Percentiles rank a stretch among this genome's conserved stretches.
phyloP scores from a whole-genome alignment of 1,140 invertebrate genomes.

The Panagrolaimus sp. region DNA sequence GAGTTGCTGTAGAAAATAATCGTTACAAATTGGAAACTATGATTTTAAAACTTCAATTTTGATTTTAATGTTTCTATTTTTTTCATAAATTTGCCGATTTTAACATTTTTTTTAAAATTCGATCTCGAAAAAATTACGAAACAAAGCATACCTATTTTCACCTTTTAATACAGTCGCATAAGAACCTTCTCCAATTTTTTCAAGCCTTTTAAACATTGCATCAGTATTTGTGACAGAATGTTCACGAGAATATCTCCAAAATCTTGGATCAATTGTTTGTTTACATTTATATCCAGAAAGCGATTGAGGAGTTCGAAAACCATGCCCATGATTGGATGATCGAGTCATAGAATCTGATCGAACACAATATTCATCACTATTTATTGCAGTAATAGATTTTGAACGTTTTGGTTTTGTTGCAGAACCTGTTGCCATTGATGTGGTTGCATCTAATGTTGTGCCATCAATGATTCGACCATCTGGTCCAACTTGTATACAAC shows the following conservation, averaged over 20 bases:
- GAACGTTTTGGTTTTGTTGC: constrained; percentile 27
- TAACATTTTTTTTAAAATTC: background rate
- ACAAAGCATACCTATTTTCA: constrained; percentile 76
- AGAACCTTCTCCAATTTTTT: constrained; percentile 93
- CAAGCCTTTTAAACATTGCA: constrained; percentile 76
- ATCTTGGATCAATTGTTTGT: constrained; percentile 22
- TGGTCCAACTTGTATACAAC: background rate
- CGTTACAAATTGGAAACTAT: too few relatives aligned
- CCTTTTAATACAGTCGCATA: constrained; percentile 98
- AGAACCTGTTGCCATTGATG: background rate
- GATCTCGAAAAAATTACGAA: background rate
- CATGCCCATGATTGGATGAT: background rate
- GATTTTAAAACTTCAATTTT: too few relatives aligned
- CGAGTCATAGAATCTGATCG: constrained; percentile 5
- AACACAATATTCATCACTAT: constrained; percentile 7
- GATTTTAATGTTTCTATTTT: too few relatives aligned
- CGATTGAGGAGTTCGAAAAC: constrained; percentile 28
- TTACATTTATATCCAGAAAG: constrained; percentile 19
- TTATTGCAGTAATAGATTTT: constrained; percentile 29
- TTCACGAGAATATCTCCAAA: constrained; percentile 18
- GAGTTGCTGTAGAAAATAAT: too few relatives aligned
- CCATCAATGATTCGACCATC: background rate
- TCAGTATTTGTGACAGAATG: constrained; percentile 24
- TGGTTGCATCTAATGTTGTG: background rate
- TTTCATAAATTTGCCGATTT: too few relatives aligned